Evolutionary conservation across 2,888 invertebrate genomes (phyloP), one percentile per base, ranked within the genome.

Genomic region (Andrena minutula): DNA sequence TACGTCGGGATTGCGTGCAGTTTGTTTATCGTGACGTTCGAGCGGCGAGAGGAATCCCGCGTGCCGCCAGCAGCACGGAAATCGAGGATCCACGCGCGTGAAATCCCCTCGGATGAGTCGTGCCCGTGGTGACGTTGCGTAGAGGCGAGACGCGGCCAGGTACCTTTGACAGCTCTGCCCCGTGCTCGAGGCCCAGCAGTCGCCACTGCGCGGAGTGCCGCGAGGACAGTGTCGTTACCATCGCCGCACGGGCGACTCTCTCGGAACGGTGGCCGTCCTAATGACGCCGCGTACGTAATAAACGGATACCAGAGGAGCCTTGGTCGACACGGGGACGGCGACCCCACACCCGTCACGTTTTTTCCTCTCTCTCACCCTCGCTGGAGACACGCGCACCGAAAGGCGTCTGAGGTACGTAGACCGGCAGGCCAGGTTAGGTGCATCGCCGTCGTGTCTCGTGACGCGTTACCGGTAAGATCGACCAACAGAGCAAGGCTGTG

Each of bases 391-490:
- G 84, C 88, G 88, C 74, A 79, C 75, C 76, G 64, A 79, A 82
- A 82, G 5, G 79, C 81, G 83, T 80, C 83, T 16, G 56, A 87
- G 87, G 84, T 88, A 88, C 61, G 84, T 75, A 83, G 53, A 91
- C 91, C 91, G 91, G 90, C 86, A 86, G 86, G 66, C 84, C 88
- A 90, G 90, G 91, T 90, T 90, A 91, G 89, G 86, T 89, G 83
- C 49, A 83, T 70, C 66, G 41, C 41, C 23, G 26, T 16, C 56
- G 70, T 78, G 71, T 63, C 56, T 69, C 69, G 72, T 73, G 51
- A 77, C 79, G 60, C 41, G 70, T 65, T 79, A 16, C 23, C 32
- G 12, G 3, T 76, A 53, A 32, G 53, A 68, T 77, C 41, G 10
- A 32, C 20, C 73, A 16, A 41, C 16, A 41, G 41, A 41, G 41